phyloP scores from a whole-genome alignment of 2,888 invertebrate species.

The Pyrrhosoma nymphula region DNA sequence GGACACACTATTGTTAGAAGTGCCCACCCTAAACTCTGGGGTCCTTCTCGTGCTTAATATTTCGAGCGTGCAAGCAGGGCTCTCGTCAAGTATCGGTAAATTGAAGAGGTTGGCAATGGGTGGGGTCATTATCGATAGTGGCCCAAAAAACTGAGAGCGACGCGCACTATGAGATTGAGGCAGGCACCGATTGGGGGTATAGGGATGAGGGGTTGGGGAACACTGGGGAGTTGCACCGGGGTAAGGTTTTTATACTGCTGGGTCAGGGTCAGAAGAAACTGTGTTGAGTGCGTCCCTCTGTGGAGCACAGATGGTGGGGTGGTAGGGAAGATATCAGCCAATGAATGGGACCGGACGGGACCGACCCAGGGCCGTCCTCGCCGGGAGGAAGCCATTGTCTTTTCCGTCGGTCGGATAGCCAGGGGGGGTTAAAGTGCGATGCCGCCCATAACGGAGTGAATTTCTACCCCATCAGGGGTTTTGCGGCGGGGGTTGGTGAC shows the following conservation, averaged over 20 bases:
- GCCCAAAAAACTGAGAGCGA: neutral
- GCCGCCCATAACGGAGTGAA: neutral
- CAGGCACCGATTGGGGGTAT: neutral
- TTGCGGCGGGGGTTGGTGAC: neutral
- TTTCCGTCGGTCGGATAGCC: neutral
- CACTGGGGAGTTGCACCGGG: neutral
- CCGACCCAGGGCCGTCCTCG: neutral
- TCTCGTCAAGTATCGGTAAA: neutral
- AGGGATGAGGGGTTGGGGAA: neutral
- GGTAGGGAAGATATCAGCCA: neutral
- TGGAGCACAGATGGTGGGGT: neutral
- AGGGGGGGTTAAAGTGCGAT: neutral
- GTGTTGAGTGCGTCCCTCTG: neutral
- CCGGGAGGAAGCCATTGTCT: neutral
- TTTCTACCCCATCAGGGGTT: neutral
- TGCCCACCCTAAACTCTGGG: no score
- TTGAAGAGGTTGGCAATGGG: neutral
- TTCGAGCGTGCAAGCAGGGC: neutral
- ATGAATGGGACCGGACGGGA: neutral
- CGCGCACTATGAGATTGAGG: neutral
- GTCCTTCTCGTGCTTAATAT: no score
- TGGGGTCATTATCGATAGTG: neutral
- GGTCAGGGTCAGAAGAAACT: neutral
- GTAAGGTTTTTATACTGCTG: neutral
- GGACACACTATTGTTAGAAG: no score